A percentile compares a stretch with the other conserved stretches of the same genome.
Conservation (phyloP, 2,113 vertebrate species). For the Carassius auratus region DNA sequence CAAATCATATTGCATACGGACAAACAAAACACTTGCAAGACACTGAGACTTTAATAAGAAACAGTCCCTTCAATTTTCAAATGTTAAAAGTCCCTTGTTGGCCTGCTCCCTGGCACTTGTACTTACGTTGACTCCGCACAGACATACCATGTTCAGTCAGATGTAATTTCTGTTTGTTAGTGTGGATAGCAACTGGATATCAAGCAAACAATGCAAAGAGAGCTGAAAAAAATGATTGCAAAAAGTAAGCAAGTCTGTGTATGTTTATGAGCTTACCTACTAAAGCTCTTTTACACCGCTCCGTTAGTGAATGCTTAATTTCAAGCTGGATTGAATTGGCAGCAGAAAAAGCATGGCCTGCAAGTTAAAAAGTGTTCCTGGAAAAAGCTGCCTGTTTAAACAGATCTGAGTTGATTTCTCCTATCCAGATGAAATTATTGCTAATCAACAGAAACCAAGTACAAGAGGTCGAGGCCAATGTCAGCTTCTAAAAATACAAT, state of each 20-base stretch:
- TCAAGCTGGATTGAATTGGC: neutral
- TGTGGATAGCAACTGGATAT: neutral
- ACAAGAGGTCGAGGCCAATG: neutral
- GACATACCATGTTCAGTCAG: slow-evolving; percentile 8
- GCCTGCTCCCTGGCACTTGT: neutral
- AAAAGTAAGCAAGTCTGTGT: neutral
- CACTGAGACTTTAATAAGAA: slow-evolving; percentile 14
- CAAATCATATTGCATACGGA: neutral
- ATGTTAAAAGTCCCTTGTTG: neutral
- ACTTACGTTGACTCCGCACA: neutral
- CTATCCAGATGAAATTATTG: neutral
- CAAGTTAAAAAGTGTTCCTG: too few relatives aligned
- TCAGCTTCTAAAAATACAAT: neutral
- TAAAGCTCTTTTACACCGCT: too few relatives aligned
- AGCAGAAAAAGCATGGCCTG: neutral
- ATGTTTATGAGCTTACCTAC: too few relatives aligned
- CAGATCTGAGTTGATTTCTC: neutral
- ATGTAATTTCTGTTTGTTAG: neutral
- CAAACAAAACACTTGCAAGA: neutral
- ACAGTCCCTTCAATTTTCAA: slow-evolving; percentile 20
- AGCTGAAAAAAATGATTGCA: neutral
- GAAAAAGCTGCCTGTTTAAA: neutral
- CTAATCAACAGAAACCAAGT: neutral
- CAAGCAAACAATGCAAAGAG: neutral
- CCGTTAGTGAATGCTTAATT: neutral